These are phyloP conservation scores for Phortica magna DNA, from an alignment of 2,888 invertebrate species.

Conservation along the genomic window DNA sequence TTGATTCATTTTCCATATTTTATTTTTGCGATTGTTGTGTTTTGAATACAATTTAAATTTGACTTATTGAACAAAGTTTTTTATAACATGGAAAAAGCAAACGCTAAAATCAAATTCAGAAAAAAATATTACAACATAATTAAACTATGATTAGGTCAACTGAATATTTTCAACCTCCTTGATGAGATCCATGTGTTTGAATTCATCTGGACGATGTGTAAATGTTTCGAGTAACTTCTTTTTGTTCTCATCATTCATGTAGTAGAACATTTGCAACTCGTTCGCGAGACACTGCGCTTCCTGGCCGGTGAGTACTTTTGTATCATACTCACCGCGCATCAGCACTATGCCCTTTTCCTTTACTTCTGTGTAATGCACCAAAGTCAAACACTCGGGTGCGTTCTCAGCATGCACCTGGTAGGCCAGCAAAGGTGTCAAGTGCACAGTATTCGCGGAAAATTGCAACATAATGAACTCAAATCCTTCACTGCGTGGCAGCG, in stretches of 20 bases:
- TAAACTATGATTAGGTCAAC: slow-evolving; percentile 63
- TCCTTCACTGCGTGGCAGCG: slow-evolving; percentile 88
- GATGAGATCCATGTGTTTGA: slow-evolving; percentile 90
- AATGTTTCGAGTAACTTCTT: slow-evolving; percentile 84
- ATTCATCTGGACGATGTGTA: slow-evolving; percentile 84
- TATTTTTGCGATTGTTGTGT: not conserved
- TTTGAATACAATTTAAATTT: slow-evolving; percentile 2
- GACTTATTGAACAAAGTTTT: not conserved
- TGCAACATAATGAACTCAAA: slow-evolving; percentile 92
- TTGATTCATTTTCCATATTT: not conserved
- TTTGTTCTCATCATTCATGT: slow-evolving; percentile 82
- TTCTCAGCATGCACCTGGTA: slow-evolving; percentile 93
- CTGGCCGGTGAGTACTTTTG: slow-evolving; percentile 84
- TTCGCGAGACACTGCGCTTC: slow-evolving; percentile 93
- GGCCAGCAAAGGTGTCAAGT: slow-evolving; percentile 90
- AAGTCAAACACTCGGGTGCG: slow-evolving; percentile 90
- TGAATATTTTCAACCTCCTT: slow-evolving; percentile 85
- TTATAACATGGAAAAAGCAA: not conserved
- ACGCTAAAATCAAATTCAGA: not conserved
- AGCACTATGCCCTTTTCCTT: slow-evolving; percentile 86
- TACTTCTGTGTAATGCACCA: slow-evolving; percentile 89
- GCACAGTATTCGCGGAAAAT: slow-evolving; percentile 84
- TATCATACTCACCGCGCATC: slow-evolving; percentile 92
- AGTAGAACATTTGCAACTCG: slow-evolving; percentile 91
- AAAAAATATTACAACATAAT: not conserved